Evolutionary conservation across 2,113 vertebrate genomes (phyloP), one percentile per base, ranked within the genome.

Genomic region (Marmota flaviventris): DNA sequence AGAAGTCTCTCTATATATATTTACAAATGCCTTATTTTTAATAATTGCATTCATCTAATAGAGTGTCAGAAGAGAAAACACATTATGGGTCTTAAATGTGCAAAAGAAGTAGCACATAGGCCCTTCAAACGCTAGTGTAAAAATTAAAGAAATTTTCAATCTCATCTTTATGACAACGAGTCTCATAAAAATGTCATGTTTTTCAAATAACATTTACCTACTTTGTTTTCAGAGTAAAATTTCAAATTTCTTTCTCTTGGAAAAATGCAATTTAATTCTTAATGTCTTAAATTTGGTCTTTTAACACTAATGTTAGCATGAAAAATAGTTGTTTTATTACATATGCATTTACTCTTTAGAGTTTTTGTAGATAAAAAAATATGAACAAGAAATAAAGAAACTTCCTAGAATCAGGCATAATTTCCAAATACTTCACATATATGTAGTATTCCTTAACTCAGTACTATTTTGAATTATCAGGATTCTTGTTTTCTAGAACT

Each of bases 91-190:
- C 24, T 94, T 65, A 93, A 95, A n/a, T 87, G 3, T 87, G 85
- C 22, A 78, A 95, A 97, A 20, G 5, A 91, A 94, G 91, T 61
- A 69, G 8, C 11, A 58, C 4, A 65, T 0, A 0, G 2, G 84
- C 63, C 18, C 45, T 93, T 93, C 67, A 72, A 96, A 7, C 72
- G n/a, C 10, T 87, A 4, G 2, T 77, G 4, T 27, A 82, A 95
- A 95, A 94, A 88, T 92, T 77, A 87, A 91, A 97, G 51, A 87
- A 87, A 81, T 34, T n/a, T 93, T 84, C 27, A 4, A 22, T 96
- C 58, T 85, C 25, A 86, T 85, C n/a, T 93, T 93, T 48, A 90
- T 77, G 37, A 1, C 6, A 91, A 42, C 39, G n/a, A 79, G 25
- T 81, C 34, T 84, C 22, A 63, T 85, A 53, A 39, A 90, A 87